Conservation (phyloP, 2,797 vertebrate genomes). For the Clamator glandarius region DNA sequence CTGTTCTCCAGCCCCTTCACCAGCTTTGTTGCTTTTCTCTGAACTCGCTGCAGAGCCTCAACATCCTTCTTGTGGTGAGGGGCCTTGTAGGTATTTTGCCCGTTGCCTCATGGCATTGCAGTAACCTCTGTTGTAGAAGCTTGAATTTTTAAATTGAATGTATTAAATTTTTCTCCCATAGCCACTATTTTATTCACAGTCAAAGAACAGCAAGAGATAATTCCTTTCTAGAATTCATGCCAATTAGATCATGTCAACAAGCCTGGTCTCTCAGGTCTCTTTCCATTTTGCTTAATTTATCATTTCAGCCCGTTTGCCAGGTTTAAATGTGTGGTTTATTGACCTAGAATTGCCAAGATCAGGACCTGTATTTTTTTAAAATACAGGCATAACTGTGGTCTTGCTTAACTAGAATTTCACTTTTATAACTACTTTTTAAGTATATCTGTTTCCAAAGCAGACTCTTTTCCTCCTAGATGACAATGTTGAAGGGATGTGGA, state of each 20-base stretch:
- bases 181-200: neutral
- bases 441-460: neutral
- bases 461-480: neutral
- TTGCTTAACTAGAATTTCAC: neutral
- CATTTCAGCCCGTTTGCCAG: constrained; percentile 25
- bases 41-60: no score
- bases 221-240: constrained; percentile 8
- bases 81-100: neutral
- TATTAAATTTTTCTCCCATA: neutral
- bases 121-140: neutral
- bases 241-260: constrained; percentile 7
- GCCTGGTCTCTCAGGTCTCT: constrained; percentile 33
- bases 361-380: constrained; percentile 21
- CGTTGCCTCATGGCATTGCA: neutral
- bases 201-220: neutral
- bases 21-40: no score
- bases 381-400: neutral
- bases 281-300: constrained; percentile 52
- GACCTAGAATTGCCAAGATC: constrained; percentile 2
- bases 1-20: no score
- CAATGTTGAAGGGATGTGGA: neutral
- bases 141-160: neutral
- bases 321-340: constrained; percentile 18
- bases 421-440: neutral
- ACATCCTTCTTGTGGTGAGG: no score